Evolutionary conservation across 2,797 vertebrate species (phyloP), one percentile per base, ranked within the genome.

Genomic region (Coregonus ussuriensis): DNA sequence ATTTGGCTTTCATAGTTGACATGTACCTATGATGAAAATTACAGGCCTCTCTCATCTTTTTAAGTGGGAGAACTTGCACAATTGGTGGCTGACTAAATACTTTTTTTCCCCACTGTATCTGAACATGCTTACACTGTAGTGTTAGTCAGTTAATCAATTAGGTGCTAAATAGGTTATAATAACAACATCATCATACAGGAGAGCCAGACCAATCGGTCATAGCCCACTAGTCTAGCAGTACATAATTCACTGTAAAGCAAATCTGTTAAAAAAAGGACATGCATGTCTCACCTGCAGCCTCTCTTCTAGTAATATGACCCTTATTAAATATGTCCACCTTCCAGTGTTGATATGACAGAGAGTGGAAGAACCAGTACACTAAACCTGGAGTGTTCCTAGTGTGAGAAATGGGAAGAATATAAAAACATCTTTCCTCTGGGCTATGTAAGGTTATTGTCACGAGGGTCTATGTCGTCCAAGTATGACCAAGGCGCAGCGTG

Each of bases 301-400:
- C 41, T 53, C 56, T 74, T 56, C 33, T 53, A 37, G 54, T 74
- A 63, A 62, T 21, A 35, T 47, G 72, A 63, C 18, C 11, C 21
- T 53, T 29, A 52, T 31, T 71, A 15, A 71, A 72, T 54, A 72
- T 59, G 5, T 59, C n/a, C 56, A 59, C 13, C 37, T 67, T 63
- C 21, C 62, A 51, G 62, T 67, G 25, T 11, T 37, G 54, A 37
- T 11, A 29, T 53, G 74, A 66, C 21, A 74, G 53, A 74, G 14
- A 37, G 41, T 52, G 37, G 35, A 54, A 18, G 16, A 59, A 54
- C 16, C 31, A 35, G 72, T 37, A 4, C 18, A 56, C 4, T 62
- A 7, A 70, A 37, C 16, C 9, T 62, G 53, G 31, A 18, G 29
- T 18, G 35, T 47, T 71, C 21, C 25, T n/a, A 59, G 54, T n/a